phyloP scores from a whole-genome alignment of 2,113 vertebrate genomes.

The Protomyctophum bolini region DNA sequence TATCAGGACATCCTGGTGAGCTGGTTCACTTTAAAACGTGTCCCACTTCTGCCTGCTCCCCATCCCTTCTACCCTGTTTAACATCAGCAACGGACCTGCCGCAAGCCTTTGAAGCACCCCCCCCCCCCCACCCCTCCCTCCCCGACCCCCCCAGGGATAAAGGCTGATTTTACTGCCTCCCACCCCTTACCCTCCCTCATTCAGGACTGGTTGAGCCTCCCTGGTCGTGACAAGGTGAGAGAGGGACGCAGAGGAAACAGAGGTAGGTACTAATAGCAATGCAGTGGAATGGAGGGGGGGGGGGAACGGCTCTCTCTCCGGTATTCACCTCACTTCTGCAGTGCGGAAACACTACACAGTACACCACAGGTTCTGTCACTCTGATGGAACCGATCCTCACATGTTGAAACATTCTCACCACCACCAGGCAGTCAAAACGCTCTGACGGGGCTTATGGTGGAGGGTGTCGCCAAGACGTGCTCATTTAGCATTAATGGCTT shows the following conservation, averaged over 20 bases:
- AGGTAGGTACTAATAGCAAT: constrained; percentile 33
- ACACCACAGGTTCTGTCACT: not conserved
- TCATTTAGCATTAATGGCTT: constrained; percentile 49
- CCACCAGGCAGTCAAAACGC: constrained; percentile 21
- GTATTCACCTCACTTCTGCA: not conserved
- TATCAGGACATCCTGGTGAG: constrained; percentile 51
- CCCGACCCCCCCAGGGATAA: constrained; percentile 58
- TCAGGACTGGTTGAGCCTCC: constrained; percentile 44
- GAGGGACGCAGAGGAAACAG: constrained; percentile 44
- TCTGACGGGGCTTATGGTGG: constrained; percentile 24
- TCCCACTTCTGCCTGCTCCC: constrained; percentile 53
- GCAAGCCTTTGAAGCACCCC: constrained; percentile 70
- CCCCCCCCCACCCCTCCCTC: constrained; percentile 50
- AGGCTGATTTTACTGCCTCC: constrained; percentile 51
- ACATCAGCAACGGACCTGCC: constrained; percentile 62
- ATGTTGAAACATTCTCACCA: constrained; percentile 37
- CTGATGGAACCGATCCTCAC: constrained; percentile 17
- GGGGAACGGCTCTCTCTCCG: constrained; percentile 33
- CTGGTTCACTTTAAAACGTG: constrained; percentile 57
- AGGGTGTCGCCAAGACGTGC: constrained; percentile 28
- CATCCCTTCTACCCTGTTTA: constrained; percentile 64
- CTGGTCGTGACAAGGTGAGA: constrained; percentile 63
- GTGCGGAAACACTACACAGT: not conserved
- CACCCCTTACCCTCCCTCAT: constrained; percentile 25
- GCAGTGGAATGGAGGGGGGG: constrained; percentile 1